phyloP scores from a whole-genome alignment of 2,797 vertebrate genomes.

The Centropyge bicolor region DNA sequence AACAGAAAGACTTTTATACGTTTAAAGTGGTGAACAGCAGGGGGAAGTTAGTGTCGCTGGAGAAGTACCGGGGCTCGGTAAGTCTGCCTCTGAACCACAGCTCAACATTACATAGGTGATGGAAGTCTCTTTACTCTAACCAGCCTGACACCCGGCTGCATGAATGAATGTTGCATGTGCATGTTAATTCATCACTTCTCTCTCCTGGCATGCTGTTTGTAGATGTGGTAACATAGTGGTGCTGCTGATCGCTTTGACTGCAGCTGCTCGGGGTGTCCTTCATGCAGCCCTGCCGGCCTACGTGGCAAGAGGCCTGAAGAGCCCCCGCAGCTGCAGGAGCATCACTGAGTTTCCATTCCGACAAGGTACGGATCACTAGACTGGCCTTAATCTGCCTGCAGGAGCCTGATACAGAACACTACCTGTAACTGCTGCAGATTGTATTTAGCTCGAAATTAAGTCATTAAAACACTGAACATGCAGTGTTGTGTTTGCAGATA shows the following conservation, averaged over 20 bases:
- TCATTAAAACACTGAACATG: background rate
- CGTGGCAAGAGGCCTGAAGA: constrained; percentile 75
- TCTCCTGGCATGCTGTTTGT: background rate
- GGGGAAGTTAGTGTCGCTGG: constrained; percentile 94
- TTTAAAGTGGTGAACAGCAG: constrained; percentile 96
- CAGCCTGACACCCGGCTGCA: constrained; percentile 1
- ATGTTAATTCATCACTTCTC: background rate
- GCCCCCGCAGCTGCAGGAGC: constrained; percentile 37
- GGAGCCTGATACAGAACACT: background rate
- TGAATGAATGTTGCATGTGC: constrained; percentile 22
- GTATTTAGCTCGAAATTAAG: background rate
- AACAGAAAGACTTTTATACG: constrained; percentile 91
- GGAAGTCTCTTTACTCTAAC: background rate
- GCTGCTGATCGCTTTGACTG: background rate
- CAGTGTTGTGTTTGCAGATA: background rate
- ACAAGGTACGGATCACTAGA: constrained; percentile 25
- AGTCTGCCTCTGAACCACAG: constrained; percentile 77
- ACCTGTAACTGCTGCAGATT: background rate
- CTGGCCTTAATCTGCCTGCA: background rate
- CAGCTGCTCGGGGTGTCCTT: constrained; percentile 28
- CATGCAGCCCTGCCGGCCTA: constrained; percentile 52
- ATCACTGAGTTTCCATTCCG: constrained; percentile 26
- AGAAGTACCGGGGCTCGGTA: constrained; percentile 97
- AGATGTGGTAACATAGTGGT: constrained; percentile 27
- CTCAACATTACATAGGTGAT: background rate